Evolutionary conservation across 2,888 invertebrate species (phyloP).

Genomic region (Buathra laborator): DNA sequence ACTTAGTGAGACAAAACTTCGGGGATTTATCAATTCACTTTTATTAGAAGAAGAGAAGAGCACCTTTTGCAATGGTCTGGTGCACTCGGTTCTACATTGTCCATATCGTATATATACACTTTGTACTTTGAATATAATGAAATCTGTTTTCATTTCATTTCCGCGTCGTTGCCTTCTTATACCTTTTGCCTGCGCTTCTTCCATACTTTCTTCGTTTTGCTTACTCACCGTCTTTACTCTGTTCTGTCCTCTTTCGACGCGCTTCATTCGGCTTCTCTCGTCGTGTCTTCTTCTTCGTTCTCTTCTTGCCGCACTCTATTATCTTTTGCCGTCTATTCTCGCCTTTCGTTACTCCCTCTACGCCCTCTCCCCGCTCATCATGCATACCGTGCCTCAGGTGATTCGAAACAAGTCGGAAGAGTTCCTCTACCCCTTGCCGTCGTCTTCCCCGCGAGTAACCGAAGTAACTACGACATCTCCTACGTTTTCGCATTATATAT

Average conservation of each 20-base stretch:
- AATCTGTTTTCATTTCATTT: slow-evolving; percentile 68
- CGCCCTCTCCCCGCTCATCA: neutral
- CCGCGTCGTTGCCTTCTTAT: slow-evolving; percentile 20
- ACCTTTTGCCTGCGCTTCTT: slow-evolving; percentile 28
- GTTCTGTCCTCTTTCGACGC: slow-evolving; percentile 28
- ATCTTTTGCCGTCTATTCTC: slow-evolving; percentile 17
- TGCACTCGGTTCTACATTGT: slow-evolving; percentile 30
- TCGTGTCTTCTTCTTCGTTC: slow-evolving; percentile 27
- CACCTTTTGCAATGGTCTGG: slow-evolving; percentile 7
- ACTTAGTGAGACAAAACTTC: slow-evolving; percentile 16
- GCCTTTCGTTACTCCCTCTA: slow-evolving; percentile 33
- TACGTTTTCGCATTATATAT: slow-evolving; percentile 23
- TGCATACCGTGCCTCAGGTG: slow-evolving; percentile 38
- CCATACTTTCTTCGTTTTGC: slow-evolving; percentile 24
- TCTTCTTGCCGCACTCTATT: slow-evolving; percentile 9
- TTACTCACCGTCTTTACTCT: slow-evolving; percentile 31
- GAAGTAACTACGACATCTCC: slow-evolving; percentile 48
- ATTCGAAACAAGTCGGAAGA: slow-evolving; percentile 54
- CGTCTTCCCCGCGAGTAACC: slow-evolving; percentile 21
- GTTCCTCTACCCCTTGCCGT: neutral
- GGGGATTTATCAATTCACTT: slow-evolving; percentile 43
- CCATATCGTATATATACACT: slow-evolving; percentile 46
- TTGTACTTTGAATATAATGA: slow-evolving; percentile 59
- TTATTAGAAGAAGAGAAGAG: slow-evolving; percentile 30
- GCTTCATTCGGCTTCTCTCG: neutral